Percentiles rank a stretch among this genome's conserved stretches.
Conservation (phyloP, 2,113 vertebrate species). For the rabbit (Oryctolagus cuniculus) region DNA sequence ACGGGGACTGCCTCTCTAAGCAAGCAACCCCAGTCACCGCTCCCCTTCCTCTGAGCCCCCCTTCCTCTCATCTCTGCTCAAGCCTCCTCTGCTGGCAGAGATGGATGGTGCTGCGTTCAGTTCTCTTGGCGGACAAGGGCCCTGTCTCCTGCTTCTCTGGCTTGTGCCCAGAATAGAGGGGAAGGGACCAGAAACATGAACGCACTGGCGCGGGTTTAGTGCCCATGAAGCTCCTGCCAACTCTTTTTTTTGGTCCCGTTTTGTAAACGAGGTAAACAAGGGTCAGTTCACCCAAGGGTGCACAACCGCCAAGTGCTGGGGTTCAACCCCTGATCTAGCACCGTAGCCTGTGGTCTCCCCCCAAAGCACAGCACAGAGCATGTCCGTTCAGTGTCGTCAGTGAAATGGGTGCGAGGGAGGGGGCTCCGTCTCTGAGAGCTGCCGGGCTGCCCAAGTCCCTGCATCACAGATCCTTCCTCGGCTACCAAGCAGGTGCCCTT, state of each 20-base stretch:
- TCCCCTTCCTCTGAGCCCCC: background rate
- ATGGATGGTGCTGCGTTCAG: background rate
- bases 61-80: background rate
- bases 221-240: background rate
- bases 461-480: background rate
- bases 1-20: background rate
- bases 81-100: background rate
- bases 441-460: too few species aligned
- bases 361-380: background rate
- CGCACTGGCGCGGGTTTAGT: background rate
- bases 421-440: background rate
- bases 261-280: background rate
- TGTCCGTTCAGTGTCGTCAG: background rate
- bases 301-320: background rate
- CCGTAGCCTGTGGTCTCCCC: background rate
- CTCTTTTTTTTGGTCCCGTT: background rate
- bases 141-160: background rate
- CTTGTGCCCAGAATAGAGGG: background rate
- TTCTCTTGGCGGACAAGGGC: background rate
- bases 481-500: background rate
- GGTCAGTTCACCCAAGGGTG: background rate
- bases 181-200: background rate
- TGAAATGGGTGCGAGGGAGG: background rate
- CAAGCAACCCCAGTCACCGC: background rate
- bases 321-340: background rate